Evolutionary conservation across 2,797 vertebrate species (phyloP).

Genomic region (Pseudopleuronectes americanus): DNA sequence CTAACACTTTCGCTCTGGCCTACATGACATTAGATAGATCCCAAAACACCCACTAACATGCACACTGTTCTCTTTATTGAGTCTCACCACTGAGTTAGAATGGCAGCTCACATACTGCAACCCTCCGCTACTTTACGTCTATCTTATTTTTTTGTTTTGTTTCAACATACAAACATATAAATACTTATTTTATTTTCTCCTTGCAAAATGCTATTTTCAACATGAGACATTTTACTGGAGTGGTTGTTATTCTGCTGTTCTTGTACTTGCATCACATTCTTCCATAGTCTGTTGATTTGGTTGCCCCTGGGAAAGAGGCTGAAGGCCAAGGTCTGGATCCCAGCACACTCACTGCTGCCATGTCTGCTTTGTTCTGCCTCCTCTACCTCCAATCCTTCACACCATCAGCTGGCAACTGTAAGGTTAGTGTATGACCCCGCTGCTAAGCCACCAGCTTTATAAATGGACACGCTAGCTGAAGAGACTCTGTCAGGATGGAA

Average conservation of each 20-base stretch:
- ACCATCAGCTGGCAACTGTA: slow-evolving; percentile 61
- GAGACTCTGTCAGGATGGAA: slow-evolving; percentile 69
- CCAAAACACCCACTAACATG: too few relatives aligned
- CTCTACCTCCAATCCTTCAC: slow-evolving; percentile 68
- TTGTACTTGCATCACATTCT: not conserved
- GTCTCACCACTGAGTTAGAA: too few relatives aligned
- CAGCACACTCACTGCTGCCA: slow-evolving; percentile 56
- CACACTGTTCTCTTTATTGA: too few relatives aligned
- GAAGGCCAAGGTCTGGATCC: slow-evolving; percentile 42
- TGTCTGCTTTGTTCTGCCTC: slow-evolving; percentile 69
- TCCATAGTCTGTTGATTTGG: slow-evolving; percentile 1
- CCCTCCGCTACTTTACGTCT: too few relatives aligned
- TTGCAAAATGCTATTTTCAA: too few relatives aligned
- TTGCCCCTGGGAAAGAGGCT: slow-evolving; percentile 28
- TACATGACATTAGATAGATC: too few relatives aligned
- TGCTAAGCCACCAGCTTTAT: slow-evolving; percentile 76
- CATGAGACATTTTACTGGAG: too few relatives aligned
- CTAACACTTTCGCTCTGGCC: not conserved
- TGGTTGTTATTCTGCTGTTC: too few relatives aligned
- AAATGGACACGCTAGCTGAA: slow-evolving; percentile 69
- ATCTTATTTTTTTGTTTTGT: too few relatives aligned
- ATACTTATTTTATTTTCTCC: too few relatives aligned
- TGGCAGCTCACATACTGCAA: too few relatives aligned
- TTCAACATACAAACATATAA: too few relatives aligned
- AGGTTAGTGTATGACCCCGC: slow-evolving; percentile 69